These are phyloP conservation scores for Dinomys branickii DNA, from an alignment of 2,113 vertebrate genomes.

Conservation along the genomic window DNA sequence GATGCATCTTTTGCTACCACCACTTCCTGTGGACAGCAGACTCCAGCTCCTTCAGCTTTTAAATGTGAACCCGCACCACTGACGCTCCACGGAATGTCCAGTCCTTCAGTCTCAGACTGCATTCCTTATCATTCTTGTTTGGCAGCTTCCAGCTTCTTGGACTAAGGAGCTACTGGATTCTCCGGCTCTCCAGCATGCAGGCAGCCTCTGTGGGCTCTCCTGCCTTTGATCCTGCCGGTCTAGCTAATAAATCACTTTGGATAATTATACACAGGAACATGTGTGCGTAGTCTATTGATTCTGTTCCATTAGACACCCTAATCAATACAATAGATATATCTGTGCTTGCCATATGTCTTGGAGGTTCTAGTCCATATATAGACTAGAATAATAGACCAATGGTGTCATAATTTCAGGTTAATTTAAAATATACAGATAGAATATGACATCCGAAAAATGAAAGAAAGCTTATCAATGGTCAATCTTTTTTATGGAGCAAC, in stretches of 20 bases:
- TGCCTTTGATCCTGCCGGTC: neutral
- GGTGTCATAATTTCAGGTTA: neutral
- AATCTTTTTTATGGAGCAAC: neutral
- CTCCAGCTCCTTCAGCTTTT: neutral
- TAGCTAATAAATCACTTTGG: neutral
- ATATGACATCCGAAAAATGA: neutral
- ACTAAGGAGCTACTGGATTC: neutral
- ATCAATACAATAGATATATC: neutral
- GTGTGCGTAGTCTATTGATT: neutral
- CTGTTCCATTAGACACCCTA: neutral
- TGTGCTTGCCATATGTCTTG: neutral
- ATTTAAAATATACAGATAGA: neutral
- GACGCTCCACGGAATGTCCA: neutral
- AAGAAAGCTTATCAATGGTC: neutral
- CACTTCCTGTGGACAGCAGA: neutral
- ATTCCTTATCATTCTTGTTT: neutral
- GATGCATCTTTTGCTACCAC: neutral
- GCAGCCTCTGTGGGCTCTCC: neutral
- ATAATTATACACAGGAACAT: neutral
- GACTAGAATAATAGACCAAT: neutral
- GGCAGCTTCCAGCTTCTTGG: neutral
- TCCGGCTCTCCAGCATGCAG: neutral
- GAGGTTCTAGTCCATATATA: neutral
- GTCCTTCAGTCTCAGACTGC: neutral
- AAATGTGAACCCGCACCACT: neutral